A percentile compares a stretch with the other conserved stretches of the same genome.
Conservation (phyloP, 2,797 vertebrate genomes). For the Tolypeutes matacus region DNA sequence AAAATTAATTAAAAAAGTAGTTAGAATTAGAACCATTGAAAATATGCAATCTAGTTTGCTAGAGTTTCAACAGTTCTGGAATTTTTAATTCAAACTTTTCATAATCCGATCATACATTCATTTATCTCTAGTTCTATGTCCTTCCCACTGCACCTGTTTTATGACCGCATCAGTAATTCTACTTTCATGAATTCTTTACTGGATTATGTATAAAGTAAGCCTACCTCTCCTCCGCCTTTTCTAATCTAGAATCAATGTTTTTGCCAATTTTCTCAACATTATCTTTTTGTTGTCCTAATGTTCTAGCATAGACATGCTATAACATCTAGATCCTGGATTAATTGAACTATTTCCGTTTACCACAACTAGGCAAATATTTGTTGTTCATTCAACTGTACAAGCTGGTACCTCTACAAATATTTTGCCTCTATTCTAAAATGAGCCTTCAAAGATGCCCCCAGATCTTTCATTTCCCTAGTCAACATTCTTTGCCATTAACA, state of each 20-base stretch:
- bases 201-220: neutral
- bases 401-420: neutral
- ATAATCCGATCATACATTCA: neutral
- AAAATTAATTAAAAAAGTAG: neutral
- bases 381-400: neutral
- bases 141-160: neutral
- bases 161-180: neutral
- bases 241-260: neutral
- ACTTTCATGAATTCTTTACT: neutral
- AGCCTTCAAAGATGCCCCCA: neutral
- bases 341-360: neutral
- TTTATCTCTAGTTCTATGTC: neutral
- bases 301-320: neutral
- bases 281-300: too few species aligned
- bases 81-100: neutral
- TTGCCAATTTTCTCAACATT: neutral
- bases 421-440: neutral
- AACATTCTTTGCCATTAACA: neutral
- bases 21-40: neutral
- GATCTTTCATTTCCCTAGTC: slow-evolving; percentile 16
- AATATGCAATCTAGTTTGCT: neutral
- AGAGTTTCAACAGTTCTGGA: neutral
- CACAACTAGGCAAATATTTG: neutral
- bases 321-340: neutral
- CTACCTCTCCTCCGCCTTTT: neutral